Base-by-base conservation (phyloP, 2,113 vertebrate genomes). In the Perognathus longimembris region DNA sequence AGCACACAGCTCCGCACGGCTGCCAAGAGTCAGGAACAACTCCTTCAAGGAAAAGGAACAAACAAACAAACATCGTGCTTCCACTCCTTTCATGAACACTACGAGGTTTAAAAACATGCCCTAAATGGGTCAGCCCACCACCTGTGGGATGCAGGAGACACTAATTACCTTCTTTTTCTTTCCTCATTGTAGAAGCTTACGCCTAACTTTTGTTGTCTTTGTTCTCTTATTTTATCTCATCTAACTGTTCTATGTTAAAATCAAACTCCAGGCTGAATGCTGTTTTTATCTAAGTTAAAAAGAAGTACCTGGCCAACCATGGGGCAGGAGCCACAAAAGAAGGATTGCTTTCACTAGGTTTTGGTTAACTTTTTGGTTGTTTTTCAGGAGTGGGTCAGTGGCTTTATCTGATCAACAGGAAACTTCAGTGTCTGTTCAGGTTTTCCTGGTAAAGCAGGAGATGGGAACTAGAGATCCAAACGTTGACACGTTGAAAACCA, bases 1-100 rank as follows among this genome's bases (percentile, higher is more conserved):
- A 90, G 88, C 38, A 57, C 90, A 90, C 38, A 61, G 42, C 82
- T 85, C 70, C 67, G 70, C 54, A 70, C 89, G 69, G 81, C 74
- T 92, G 90, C 88, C 85, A 95, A 93, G 88, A 96, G 82, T 75
- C 57, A 78, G 40, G 64, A n/a, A 75, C 69, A 91, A 91, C 36
- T 92, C 85, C 87, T 92, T 94, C 93, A 94, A 95, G 40, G 80
- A 73, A 84, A 80, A 94, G n/a, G 59, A 21, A 9, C 71, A 57
- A 87, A 61, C 64, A 89, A 73, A 87, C 28, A n/a, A 82, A 86
- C 67, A 28, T 45, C 40, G 67, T 64, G 78, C 24, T 11, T 89
- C 54, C 81, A 26, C n/a, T 70, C 73, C 76, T 22, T 50, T 32
- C 36, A 66, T 6, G 93, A 87, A 80, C 28, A 77, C 57, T 3